Evolutionary conservation across 2,888 invertebrate species (phyloP).

Genomic region (Diloba caeruleocephala): DNA sequence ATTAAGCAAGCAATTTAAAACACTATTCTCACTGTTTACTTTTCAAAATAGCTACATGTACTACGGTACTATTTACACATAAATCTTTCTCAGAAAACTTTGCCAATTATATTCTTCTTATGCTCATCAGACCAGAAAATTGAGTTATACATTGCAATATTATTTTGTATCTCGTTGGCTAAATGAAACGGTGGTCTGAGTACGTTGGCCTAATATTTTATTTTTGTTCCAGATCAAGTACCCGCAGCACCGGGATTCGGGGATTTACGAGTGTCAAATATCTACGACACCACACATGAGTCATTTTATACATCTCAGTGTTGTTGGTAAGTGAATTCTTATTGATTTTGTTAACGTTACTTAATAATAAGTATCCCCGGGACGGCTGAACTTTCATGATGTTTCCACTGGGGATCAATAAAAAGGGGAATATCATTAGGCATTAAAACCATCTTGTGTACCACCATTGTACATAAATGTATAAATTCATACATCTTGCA

Average conservation of each 20-base stretch:
- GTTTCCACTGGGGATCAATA: no score
- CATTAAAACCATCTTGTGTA: no score
- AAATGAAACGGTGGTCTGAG: constrained; percentile 3
- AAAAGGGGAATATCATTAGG: no score
- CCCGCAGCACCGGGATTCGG: constrained; percentile 96
- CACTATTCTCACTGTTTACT: no score
- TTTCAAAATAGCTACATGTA: no score
- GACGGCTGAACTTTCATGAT: no score
- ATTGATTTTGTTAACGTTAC: constrained; percentile 27
- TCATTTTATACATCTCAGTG: constrained; percentile 96
- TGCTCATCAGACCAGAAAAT: constrained; percentile 26
- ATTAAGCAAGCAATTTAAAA: no score
- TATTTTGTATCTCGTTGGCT: constrained; percentile 14
- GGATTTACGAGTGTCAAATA: constrained; percentile 98
- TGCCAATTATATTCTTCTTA: constrained; percentile 1
- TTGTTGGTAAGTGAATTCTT: constrained; percentile 93
- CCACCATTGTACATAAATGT: no score
- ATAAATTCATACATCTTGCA: no score
- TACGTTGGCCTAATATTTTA: constrained; percentile 10
- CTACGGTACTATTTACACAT: no score
- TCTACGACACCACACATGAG: constrained; percentile 98
- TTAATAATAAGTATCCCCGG: no score
- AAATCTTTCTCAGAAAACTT: background rate
- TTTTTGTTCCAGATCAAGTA: constrained; percentile 94
- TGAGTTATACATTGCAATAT: constrained; percentile 15